These are phyloP conservation scores for Cebus imitator DNA, from an alignment of 2,113 vertebrate genomes.

Conservation along the genomic window DNA sequence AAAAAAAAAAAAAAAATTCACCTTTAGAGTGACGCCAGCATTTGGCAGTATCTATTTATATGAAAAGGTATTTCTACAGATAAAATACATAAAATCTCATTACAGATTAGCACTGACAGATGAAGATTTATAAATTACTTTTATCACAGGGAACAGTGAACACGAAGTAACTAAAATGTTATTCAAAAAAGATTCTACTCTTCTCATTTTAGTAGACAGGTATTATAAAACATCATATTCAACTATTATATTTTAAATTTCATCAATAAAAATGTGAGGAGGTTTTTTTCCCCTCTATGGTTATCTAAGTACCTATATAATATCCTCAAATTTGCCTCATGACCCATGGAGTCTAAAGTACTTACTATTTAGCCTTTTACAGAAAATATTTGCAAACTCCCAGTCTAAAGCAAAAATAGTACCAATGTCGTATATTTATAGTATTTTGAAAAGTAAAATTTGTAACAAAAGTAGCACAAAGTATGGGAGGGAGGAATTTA, in stretches of 20 bases:
- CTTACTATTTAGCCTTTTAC: background rate
- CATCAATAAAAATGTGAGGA: background rate
- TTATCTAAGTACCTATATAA: background rate
- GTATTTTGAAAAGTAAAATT: background rate
- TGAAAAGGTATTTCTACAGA: background rate
- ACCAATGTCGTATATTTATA: background rate
- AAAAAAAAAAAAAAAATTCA: background rate
- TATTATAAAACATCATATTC: background rate
- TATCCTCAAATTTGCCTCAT: background rate
- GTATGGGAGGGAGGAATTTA: background rate
- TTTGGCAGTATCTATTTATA: background rate
- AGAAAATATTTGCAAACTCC: background rate
- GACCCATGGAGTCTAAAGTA: background rate
- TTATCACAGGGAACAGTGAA: background rate
- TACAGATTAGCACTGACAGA: background rate
- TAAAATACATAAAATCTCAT: background rate
- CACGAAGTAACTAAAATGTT: background rate
- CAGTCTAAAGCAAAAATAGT: background rate
- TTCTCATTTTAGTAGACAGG: background rate
- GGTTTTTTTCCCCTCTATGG: background rate
- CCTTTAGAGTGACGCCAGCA: background rate
- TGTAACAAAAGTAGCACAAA: background rate
- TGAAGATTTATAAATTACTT: background rate
- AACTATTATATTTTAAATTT: background rate
- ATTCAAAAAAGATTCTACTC: background rate